phyloP scores from a whole-genome alignment of 2,888 invertebrate genomes.

The Spatulosminthurus flaviceps region DNA sequence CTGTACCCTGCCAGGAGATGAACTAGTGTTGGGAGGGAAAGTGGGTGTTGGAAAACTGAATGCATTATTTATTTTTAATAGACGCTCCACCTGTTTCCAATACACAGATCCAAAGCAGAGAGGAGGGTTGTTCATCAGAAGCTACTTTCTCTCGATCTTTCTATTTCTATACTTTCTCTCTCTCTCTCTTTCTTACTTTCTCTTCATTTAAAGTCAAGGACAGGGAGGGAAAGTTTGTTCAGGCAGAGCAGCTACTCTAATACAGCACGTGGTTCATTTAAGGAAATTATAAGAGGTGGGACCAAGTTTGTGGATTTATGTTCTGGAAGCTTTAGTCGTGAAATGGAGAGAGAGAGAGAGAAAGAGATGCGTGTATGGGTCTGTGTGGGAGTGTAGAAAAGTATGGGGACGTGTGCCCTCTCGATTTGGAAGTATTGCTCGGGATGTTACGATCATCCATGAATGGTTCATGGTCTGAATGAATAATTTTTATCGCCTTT shows the following conservation, averaged over 20 bases:
- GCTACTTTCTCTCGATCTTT: no score
- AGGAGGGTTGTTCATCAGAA: background rate
- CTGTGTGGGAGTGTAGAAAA: no score
- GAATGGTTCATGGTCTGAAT: conserved; percentile 57
- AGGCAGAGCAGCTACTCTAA: no score
- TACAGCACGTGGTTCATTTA: no score
- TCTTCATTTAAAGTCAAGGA: background rate
- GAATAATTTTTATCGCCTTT: conserved; percentile 63
- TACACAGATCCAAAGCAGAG: background rate
- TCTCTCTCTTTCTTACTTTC: background rate
- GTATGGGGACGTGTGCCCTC: no score
- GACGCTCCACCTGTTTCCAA: conserved; percentile 43
- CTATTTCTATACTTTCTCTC: background rate
- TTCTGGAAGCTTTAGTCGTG: no score
- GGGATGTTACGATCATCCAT: conserved; percentile 52
- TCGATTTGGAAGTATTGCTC: no score
- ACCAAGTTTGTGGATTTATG: no score
- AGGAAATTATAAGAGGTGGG: no score
- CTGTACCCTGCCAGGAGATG: no score
- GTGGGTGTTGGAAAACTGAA: background rate
- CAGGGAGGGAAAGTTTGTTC: background rate
- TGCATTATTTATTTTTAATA: conserved; percentile 48
- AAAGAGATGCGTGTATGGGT: no score
- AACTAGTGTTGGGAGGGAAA: background rate
- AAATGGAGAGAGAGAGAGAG: no score